Evolutionary conservation across 1,140 invertebrate genomes (phyloP), one percentile per base, ranked within the genome.

Genomic region (Tenebrio molitor): DNA sequence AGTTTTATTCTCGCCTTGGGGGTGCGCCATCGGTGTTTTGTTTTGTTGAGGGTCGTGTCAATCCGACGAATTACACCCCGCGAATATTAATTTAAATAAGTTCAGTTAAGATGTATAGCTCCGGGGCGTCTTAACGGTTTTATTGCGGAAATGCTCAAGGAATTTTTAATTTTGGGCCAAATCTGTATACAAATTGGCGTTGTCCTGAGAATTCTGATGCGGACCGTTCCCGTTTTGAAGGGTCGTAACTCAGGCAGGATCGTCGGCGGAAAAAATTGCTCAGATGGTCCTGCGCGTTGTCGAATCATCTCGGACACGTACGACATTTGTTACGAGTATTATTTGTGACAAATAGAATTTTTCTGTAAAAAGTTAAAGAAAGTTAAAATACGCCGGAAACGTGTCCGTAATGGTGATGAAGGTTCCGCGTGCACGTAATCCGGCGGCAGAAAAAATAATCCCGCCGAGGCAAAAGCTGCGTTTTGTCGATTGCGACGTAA

Each of bases 321-420:
- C 46, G 14, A 39, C 67, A 69, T 69, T 69, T 69, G 67, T 69
- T 69, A 58, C 46, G 12, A 46, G 67, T 69, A 69, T 58, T 58
- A 58, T 69, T 69, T 69, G 67, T 69, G 67, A 69, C 46, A 46
- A 69, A 69, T 69, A 46, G 44, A 69, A 69, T 69, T 58, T 34
- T 58, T 33, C 17, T 21, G 67, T 69, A 69, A 69, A 69, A 69
- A 69, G 67, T 69, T 69, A 39, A 58, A 69, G 42, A 39, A 46
- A 69, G 67, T 69, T 69, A 39, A 69, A 69, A 69, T 69, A 36
- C 33, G 46, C 33, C 12, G 14, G 29, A 50, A 39, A 69, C 67
- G 67, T 69, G 67, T 33, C 23, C 17, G 46, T 39, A 44, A 69
- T 69, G 39, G 33, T 23, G 33, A 69, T 21, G 41, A 58, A 15